Base-by-base conservation (phyloP, 1,140 invertebrate genomes). In the Bacillus rossius region DNA sequence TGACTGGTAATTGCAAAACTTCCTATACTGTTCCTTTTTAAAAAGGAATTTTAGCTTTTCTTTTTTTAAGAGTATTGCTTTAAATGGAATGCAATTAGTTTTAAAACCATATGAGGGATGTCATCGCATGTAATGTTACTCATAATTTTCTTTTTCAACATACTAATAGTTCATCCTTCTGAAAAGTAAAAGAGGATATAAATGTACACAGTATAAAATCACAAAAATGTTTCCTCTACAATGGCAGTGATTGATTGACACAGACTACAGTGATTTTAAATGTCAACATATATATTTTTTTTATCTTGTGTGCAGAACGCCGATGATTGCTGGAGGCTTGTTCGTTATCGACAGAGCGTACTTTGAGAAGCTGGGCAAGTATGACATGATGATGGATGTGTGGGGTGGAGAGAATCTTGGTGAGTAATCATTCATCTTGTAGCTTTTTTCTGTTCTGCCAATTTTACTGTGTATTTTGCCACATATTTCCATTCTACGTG, bases 331-430 rank as follows among this genome's bases (percentile, higher is more conserved):
- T 1, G 89, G 96, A 0, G 94, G 96, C 1, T 79, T 99, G 8
- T 98, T 99, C 75, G 90, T 94, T 52, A 98, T 98, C 71, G 85
- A 91, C 69, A 88, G 90, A 66, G 77, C 82, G 3, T 98, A 95
- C 76, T 99, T 99, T 76, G 89, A 91, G 64, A 89, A 91, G 69
- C 80, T 99, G 8, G 96, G 96, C 43, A 94, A 94, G 68, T 99
- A 99, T 75, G 96, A 99, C 71, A 94, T 91, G 76, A 90, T 91
- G 68, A 96, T 98, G 93, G 94, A 98, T 71, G 92, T 98, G 8
- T 98, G 96, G 96, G 88, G 91, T 41, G 89, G 88, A 17, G 91
- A 94, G 72, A 92, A 92, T 77, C 72, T 93, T 59, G 85, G 85
- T 84, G 68, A 73, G 67, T 64, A 47, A 8, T 42, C 8, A 16